Evolutionary conservation across 2,113 vertebrate genomes (phyloP), one percentile per base, ranked within the genome.

Genomic region (Channa argus): DNA sequence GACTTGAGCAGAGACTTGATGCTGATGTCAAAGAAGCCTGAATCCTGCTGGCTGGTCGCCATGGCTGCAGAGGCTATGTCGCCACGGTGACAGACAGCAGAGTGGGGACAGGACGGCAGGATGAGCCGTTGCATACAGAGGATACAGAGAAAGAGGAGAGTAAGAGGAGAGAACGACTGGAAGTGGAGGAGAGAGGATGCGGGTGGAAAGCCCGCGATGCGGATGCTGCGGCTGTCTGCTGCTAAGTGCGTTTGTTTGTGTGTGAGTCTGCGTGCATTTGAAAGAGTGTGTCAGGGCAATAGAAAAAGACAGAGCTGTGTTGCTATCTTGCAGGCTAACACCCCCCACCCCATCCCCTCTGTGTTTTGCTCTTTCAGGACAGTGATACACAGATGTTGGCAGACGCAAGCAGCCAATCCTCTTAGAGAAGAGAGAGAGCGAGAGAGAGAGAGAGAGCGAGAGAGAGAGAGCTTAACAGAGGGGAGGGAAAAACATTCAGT

Each of bases 11-110:
- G 83, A 77, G 93, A 94, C 87, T 91, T 94, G 92, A 94, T 82
- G 92, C 93, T 94, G 89, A 94, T 93, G 88, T 94, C 92, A 91
- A 94, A 94, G 88, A 94, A 94, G 66, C 94, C 92, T 6, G 92
- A 94, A 84, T 94, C 94, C 89, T 93, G 94, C 90, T 94, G 93
- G 90, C 92, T 90, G 80, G 88, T 91, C 89, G 93, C 92, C 93
- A 94, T 94, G 90, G 90, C 89, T 92, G 92, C 90, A 70, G 89
- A 89, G 90, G 86, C 81, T 84, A 80, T 83, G 89, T 93, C 86
- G 89, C 94, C 88, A 91, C 89, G 83, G 89, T 89, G 87, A 91
- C 91, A 88, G 91, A 85, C 90, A 90, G 86, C 88, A 41, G 83
- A 79, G 73, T 47, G 81, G 78, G 90, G 82, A 88, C 85, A 76